Evolutionary conservation across 2,797 vertebrate genomes (phyloP), one percentile per base, ranked within the genome.

Genomic region (Pteropus rufus): DNA sequence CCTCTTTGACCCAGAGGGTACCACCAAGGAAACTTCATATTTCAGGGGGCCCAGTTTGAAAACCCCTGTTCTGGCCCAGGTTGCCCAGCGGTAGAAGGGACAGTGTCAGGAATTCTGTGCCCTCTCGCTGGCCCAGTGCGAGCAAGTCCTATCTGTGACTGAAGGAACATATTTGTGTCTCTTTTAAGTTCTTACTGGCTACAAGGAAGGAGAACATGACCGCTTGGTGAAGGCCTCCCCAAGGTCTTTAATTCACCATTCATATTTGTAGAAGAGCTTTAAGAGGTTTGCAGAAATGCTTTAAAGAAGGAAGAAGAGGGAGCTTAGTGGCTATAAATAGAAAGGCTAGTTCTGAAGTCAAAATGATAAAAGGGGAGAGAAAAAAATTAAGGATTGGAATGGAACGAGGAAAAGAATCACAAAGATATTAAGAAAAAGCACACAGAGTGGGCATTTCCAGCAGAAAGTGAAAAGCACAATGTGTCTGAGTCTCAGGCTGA

Each of bases 271-370:
- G 44, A 69, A 64, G 89, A 86, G 72, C 83, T 92, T 90, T 54
- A 46, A 94, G 93, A 92, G 73, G 52, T 91, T 95, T 92, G 76
- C 91, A 89, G 82, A 93, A 80, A 92, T 60, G 54, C 75, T 95
- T 92, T 54, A 94, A 92, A 88, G 72, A 89, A 44, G 88, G 92
- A 88, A 85, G 83, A 83, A 64, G 75, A 87, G 60, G 26, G 72
- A 93, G 56, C 31, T 85, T 36, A 21, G 52, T 77, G 49, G 72
- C 79, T 95, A 85, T 88, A 95, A 94, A 93, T 95, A 95, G 96
- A 88, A 95, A 97, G 91, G 80, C 88, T 88, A 69, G 65, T 94
- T 75, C 64, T 75, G 64, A 93, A 90, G 92, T 94, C 81, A 80
- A 91, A 62, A 81, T 88, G 86, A 84, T 84, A 72, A 92, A 92